Evolutionary conservation across 2,888 invertebrate species (phyloP).

Genomic region (Palloptera scutellata): DNA sequence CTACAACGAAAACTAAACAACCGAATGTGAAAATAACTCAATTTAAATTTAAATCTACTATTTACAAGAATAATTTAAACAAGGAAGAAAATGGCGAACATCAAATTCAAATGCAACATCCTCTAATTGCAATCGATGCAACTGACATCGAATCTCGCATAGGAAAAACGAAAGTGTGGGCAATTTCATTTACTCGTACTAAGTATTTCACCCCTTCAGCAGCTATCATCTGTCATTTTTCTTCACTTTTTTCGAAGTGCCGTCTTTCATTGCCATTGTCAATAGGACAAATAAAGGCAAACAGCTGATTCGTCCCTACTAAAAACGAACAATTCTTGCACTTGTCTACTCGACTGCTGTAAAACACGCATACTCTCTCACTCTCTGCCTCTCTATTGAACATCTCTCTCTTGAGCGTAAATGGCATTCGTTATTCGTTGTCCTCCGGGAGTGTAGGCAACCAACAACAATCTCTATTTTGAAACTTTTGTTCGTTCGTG

Average conservation of each 20-base stretch:
- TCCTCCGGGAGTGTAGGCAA: background rate
- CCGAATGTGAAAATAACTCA: background rate
- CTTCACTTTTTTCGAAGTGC: constrained; percentile 15
- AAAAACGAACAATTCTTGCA: constrained; percentile 4
- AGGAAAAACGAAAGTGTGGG: constrained; percentile 19
- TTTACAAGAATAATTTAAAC: background rate
- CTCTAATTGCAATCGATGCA: constrained; percentile 1
- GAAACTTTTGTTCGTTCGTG: too few relatives aligned
- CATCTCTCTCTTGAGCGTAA: background rate
- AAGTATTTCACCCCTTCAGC: too few relatives aligned
- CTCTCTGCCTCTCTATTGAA: background rate
- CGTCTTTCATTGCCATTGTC: constrained; percentile 40
- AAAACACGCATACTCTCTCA: constrained; percentile 8
- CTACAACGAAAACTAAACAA: background rate
- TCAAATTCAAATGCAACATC: background rate
- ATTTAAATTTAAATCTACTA: too few relatives aligned
- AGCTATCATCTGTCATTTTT: constrained; percentile 18
- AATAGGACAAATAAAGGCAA: constrained; percentile 30
- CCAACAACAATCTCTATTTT: background rate
- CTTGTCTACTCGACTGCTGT: constrained; percentile 1
- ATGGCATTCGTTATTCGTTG: background rate
- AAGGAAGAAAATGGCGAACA: background rate
- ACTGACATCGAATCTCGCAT: constrained; percentile 6
- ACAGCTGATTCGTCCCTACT: constrained; percentile 32
- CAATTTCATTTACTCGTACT: constrained; percentile 28